A percentile compares a stretch with the other conserved stretches of the same genome.
Evolutionary conservation across 2,113 vertebrate species (phyloP).

Genomic region (Apteryx mantelli): DNA sequence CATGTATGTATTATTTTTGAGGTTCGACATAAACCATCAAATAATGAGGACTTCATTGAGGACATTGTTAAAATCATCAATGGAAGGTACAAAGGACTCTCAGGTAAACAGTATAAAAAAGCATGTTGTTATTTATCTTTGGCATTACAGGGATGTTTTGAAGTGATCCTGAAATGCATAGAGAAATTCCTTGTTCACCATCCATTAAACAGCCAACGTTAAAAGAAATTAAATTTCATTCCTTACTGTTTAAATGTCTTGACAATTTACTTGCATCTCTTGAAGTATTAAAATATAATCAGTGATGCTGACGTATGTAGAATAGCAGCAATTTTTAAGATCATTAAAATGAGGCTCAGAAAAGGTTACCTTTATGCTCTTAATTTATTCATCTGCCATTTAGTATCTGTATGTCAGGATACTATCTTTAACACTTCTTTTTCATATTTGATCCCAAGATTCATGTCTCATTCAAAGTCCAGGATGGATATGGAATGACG

Average conservation of each 20-base stretch:
- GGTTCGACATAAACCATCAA: slow-evolving; percentile 89
- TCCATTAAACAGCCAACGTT: background rate
- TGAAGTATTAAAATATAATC: background rate
- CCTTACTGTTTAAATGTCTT: background rate
- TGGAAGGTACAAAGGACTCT: slow-evolving; percentile 88
- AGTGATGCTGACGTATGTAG: background rate
- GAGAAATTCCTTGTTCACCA: background rate
- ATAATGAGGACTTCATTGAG: slow-evolving; percentile 79
- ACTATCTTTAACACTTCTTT: background rate
- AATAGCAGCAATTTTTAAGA: background rate
- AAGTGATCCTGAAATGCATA: background rate
- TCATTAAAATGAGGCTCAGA: background rate
- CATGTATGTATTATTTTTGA: slow-evolving; percentile 54
- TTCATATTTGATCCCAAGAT: background rate
- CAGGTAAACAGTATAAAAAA: slow-evolving; percentile 79
- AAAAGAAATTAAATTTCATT: background rate
- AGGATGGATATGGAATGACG: background rate
- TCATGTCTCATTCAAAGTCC: background rate
- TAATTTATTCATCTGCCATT: background rate
- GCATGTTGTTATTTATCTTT: background rate
- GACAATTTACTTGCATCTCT: background rate
- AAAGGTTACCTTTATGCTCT: background rate
- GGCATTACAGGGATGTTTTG: background rate
- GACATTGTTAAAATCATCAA: slow-evolving; percentile 88
- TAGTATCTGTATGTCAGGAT: background rate